phyloP scores from a whole-genome alignment of 2,888 invertebrate species.

The Nemurella pictetii region DNA sequence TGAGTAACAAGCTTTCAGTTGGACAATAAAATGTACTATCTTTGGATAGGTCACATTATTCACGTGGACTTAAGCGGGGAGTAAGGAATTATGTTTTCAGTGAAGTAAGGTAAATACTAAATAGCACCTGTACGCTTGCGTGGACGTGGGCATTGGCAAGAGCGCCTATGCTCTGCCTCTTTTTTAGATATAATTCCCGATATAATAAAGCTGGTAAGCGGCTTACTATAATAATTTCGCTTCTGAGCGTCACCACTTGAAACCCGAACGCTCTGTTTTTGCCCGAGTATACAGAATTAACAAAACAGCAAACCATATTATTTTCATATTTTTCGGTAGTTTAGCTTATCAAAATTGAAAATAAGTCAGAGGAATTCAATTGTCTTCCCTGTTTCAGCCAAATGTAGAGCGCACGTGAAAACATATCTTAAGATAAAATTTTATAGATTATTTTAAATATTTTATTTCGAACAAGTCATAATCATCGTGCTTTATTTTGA shows the following conservation, averaged over 20 bases:
- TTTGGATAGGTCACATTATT: background rate
- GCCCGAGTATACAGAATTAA: background rate
- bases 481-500: no score
- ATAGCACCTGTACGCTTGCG: background rate
- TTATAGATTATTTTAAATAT: no score
- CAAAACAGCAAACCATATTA: no score
- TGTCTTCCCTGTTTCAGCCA: no score
- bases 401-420: no score
- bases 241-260: background rate
- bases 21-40: background rate
- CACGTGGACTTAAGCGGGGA: background rate
- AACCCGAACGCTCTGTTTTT: no score
- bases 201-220: background rate
- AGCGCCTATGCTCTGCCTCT: background rate
- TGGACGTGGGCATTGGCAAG: background rate
- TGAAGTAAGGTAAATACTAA: background rate
- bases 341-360: no score
- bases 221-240: background rate
- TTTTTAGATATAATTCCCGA: no score
- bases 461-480: no score
- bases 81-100: background rate
- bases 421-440: no score
- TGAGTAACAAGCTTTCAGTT: background rate
- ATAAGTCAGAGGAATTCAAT: no score
- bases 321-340: no score